phyloP scores from a whole-genome alignment of 2,888 invertebrate species.

The Gryllus longicercus region DNA sequence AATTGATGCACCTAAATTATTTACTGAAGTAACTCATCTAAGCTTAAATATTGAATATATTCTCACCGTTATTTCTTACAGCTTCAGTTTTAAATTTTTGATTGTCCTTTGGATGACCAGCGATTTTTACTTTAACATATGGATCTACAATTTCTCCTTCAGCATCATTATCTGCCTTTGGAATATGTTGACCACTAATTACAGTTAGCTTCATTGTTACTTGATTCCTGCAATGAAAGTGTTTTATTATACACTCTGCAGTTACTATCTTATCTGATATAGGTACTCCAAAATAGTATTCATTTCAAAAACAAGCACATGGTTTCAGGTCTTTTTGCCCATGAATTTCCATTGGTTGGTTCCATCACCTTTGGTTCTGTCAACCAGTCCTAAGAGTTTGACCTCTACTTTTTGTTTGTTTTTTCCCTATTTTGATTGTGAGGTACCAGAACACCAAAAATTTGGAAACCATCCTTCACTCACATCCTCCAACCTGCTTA shows the following conservation, averaged over 20 bases:
- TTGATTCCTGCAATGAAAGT: slow-evolving; percentile 27
- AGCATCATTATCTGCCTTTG: slow-evolving; percentile 45
- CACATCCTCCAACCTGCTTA: too few species aligned
- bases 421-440: too few species aligned
- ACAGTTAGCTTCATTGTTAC: slow-evolving; percentile 45
- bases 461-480: too few species aligned
- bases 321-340: too few species aligned
- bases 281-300: too few species aligned
- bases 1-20: not conserved
- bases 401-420: too few species aligned
- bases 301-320: too few species aligned
- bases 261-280: too few species aligned
- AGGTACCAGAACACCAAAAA: too few species aligned
- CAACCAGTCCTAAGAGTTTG: too few species aligned
- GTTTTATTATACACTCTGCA: not conserved
- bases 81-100: slow-evolving; percentile 49
- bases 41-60: not conserved
- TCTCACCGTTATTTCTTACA: slow-evolving; percentile 54
- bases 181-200: slow-evolving; percentile 57
- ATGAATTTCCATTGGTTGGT: too few species aligned
- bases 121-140: slow-evolving; percentile 51
- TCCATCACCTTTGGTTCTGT: too few species aligned
- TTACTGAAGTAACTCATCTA: not conserved
- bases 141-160: slow-evolving; percentile 55
- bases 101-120: slow-evolving; percentile 48